These are phyloP conservation scores for Craterocephalus amniculus DNA, from an alignment of 2,797 vertebrate genomes.

Conservation along the genomic window DNA sequence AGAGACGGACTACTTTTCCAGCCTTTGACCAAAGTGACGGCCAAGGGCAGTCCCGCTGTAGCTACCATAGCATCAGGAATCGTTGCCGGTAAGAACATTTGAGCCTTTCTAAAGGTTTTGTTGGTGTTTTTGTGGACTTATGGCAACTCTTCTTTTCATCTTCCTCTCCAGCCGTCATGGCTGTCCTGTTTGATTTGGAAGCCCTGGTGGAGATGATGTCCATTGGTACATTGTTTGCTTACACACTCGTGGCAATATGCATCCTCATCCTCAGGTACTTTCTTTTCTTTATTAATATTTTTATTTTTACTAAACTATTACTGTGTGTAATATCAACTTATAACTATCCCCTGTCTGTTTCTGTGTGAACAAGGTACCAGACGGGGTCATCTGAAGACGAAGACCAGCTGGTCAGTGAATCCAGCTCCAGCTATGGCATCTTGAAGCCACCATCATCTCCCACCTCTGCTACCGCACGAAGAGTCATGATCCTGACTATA, in stretches of 20 bases:
- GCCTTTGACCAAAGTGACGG: constrained; percentile 81
- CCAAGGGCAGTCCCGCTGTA: constrained; percentile 84
- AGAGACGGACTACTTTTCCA: constrained; percentile 90
- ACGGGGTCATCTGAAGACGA: constrained; percentile 48
- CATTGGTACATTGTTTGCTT: constrained; percentile 88
- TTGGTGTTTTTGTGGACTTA: neutral
- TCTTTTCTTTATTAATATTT: neutral
- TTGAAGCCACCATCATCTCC: constrained; percentile 70
- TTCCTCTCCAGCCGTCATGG: constrained; percentile 84
- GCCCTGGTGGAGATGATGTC: constrained; percentile 90
- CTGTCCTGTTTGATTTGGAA: constrained; percentile 88
- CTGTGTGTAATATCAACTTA: neutral
- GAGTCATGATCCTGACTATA: constrained; percentile 77
- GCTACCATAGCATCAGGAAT: constrained; percentile 86
- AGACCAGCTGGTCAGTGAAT: constrained; percentile 43
- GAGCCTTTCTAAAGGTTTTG: constrained; percentile 9
- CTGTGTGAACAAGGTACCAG: constrained; percentile 79
- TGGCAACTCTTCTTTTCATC: constrained; percentile 10
- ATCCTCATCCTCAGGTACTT: constrained; percentile 89
- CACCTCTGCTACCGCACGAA: constrained; percentile 70
- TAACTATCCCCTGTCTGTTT: neutral
- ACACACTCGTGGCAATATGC: constrained; percentile 89
- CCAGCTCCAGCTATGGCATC: constrained; percentile 51
- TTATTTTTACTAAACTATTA: neutral
- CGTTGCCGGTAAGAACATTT: constrained; percentile 82